Base-by-base conservation (phyloP, 2,113 vertebrate genomes). In the Numenius arquata region DNA sequence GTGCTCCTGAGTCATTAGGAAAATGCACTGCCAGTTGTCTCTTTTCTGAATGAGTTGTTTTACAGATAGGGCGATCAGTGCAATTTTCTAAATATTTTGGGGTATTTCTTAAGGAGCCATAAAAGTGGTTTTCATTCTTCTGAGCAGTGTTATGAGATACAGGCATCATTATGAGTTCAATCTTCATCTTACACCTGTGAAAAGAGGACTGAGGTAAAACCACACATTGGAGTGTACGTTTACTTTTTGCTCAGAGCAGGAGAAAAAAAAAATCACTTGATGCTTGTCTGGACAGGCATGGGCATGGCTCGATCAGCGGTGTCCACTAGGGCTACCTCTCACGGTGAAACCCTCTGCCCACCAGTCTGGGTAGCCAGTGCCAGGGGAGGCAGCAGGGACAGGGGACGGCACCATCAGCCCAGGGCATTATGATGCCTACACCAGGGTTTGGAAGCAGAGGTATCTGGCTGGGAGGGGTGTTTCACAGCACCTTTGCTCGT, bases 371-470 rank as follows among this genome's bases (percentile, higher is more conserved):
- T 10, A 63, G 14, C 12, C 70, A 63, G 43, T 11, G 48, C 17
- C 30, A 47, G 7, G 12, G 38, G 30, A 43, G 36, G 19, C 38
- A 72, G 40, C 40, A 15, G 47, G 70, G 53, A 16, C 36, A 47
- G 71, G 47, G 47, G 7, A 7, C 30, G 17, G 48, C 41, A 36
- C 7, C 11, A 5, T 43, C 40, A 40, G 17, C 2, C 29, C 2
- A 2, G 13, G 23, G 9, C 16, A 36, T 47, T 2, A 3, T 0
- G 6, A 16, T 6, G 2, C 38, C 30, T n/a, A 3, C 3, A 2
- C 14, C 4, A 2, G 32, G 6, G 1, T 63, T 91, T 82, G 43
- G 56, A 14, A 75, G 7, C 4, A 4, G 15, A 77, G 41, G 8
- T 30, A 22, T 15, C 22, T 77, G 45, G 12, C 30, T 3, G 1